These are phyloP conservation scores for Nephrotoma guestfalica DNA, from an alignment of 2,888 invertebrate species.

Conservation along the genomic window DNA sequence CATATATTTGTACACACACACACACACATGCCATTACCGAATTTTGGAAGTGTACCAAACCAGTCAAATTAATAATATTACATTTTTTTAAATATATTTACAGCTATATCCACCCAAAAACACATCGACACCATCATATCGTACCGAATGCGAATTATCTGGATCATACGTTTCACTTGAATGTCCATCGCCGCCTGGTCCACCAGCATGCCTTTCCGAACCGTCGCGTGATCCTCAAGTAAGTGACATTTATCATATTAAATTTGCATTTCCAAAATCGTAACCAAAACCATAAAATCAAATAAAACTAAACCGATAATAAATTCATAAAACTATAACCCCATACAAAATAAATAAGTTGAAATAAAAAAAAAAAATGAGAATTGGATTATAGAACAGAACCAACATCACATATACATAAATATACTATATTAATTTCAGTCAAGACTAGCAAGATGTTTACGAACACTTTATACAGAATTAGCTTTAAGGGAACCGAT, in stretches of 20 bases:
- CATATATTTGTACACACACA: neutral
- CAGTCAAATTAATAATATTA: neutral
- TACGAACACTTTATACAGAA: slow-evolving; percentile 35
- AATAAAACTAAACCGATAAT: neutral
- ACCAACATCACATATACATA: neutral
- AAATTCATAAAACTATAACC: neutral
- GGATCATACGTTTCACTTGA: slow-evolving; percentile 24
- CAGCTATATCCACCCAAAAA: slow-evolving; percentile 22
- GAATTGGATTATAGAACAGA: neutral
- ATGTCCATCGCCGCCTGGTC: slow-evolving; percentile 24
- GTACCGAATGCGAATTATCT: slow-evolving; percentile 21
- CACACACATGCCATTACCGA: neutral
- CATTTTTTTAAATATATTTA: slow-evolving; percentile 5
- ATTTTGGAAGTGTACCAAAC: neutral
- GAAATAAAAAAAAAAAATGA: neutral
- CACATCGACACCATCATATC: slow-evolving; percentile 16
- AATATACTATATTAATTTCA: slow-evolving; percentile 11
- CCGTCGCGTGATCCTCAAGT: slow-evolving; percentile 23
- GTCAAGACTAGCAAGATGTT: slow-evolving; percentile 28
- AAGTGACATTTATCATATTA: slow-evolving; percentile 10
- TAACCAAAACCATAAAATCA: neutral
- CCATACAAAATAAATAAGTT: neutral
- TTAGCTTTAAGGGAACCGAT: slow-evolving; percentile 34
- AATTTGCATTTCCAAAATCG: neutral
- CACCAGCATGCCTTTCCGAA: slow-evolving; percentile 21